phyloP scores from a whole-genome alignment of 2,113 vertebrate species.

The Corythornis vintsioides region DNA sequence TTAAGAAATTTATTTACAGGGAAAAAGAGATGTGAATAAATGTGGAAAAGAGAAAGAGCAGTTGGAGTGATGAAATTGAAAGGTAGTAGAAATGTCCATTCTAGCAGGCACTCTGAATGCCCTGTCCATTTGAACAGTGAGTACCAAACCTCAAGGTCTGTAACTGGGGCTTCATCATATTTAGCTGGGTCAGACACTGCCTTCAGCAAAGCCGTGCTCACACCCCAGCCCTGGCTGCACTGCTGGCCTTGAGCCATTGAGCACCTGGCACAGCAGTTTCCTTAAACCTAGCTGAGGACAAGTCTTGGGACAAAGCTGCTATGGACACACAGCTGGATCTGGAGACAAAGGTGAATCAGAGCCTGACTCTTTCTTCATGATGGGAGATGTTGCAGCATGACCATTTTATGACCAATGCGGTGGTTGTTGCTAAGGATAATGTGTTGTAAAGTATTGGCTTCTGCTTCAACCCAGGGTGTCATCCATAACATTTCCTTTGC shows the following conservation, averaged over 20 bases:
- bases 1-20: neutral
- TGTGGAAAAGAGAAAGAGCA: neutral
- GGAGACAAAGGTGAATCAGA: neutral
- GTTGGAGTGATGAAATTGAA: neutral
- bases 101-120: neutral
- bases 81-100: neutral
- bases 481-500: neutral
- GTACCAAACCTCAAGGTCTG: neutral
- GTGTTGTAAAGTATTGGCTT: neutral
- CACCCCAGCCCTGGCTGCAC: too few relatives aligned
- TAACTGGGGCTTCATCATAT: neutral
- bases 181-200: neutral
- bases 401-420: rapidly evolving
- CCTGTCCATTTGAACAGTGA: neutral
- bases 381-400: neutral
- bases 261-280: rapidly evolving
- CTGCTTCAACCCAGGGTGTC: neutral
- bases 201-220: rapidly evolving
- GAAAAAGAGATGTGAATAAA: neutral
- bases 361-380: neutral
- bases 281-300: neutral
- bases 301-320: neutral
- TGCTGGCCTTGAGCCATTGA: rapidly evolving
- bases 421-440: neutral
- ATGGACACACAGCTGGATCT: neutral